Evolutionary conservation across 2,888 invertebrate species (phyloP).

Genomic region (Volucella inflata): DNA sequence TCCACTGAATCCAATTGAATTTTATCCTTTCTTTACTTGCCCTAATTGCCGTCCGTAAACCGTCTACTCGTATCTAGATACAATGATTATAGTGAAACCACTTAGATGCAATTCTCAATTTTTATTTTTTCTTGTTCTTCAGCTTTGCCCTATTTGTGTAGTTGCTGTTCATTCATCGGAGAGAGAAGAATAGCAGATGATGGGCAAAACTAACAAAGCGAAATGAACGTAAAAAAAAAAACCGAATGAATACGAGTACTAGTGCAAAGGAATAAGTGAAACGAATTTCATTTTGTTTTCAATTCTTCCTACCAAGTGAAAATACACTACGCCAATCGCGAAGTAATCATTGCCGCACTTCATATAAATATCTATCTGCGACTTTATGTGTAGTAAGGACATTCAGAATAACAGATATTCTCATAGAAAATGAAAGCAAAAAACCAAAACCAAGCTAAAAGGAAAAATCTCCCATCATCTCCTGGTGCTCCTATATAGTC

Average conservation of each 20-base stretch:
- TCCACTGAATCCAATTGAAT: too few relatives aligned
- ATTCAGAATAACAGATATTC: conserved; percentile 24
- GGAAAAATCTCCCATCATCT: background rate
- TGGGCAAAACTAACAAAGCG: background rate
- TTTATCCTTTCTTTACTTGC: too few relatives aligned
- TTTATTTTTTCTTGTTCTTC: background rate
- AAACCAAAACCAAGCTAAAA: too few relatives aligned
- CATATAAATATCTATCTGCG: conserved; percentile 30
- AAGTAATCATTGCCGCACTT: conserved; percentile 50
- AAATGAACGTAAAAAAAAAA: background rate
- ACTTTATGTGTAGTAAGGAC: conserved; percentile 43
- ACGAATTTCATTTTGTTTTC: conserved; percentile 42
- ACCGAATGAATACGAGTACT: too few relatives aligned
- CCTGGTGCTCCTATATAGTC: too few relatives aligned
- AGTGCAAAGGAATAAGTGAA: conserved; percentile 32
- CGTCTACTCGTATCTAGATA: too few relatives aligned
- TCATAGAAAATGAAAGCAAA: too few relatives aligned
- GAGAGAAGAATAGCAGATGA: background rate
- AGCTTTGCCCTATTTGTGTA: too few relatives aligned
- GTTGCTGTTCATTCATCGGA: too few relatives aligned
- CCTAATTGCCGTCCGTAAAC: too few relatives aligned
- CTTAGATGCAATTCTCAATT: conserved; percentile 6
- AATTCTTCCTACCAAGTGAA: conserved; percentile 37
- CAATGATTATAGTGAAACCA: background rate
- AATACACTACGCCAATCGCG: conserved; percentile 45